A percentile compares a stretch with the other conserved stretches of the same genome.
These are phyloP conservation scores for Petrosia ficiformis DNA, from an alignment of 37 sponge, comb jelly and placozoan species.

Conservation along the genomic window DNA sequence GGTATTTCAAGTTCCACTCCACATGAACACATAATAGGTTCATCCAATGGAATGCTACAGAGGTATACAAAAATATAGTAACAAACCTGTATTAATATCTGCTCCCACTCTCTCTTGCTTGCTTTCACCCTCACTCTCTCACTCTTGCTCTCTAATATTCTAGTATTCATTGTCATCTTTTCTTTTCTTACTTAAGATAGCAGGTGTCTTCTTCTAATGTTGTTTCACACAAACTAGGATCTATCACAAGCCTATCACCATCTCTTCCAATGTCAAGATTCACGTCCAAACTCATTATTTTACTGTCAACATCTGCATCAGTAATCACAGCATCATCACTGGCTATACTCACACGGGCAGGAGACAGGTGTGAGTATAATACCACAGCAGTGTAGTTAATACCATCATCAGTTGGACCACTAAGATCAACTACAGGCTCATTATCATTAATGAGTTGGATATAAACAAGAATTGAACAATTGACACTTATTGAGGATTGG, in stretches of 20 bases:
- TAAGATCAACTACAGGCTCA: slow-evolving; percentile 64
- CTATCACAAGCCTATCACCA: slow-evolving; percentile 16
- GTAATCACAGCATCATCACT: slow-evolving; percentile 22
- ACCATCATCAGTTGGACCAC: slow-evolving; percentile 31
- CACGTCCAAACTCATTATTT: slow-evolving; percentile 13
- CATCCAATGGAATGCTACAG: neutral
- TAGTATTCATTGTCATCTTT: neutral
- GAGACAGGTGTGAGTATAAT: too few relatives aligned
- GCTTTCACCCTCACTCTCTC: too few relatives aligned
- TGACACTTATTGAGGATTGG: neutral
- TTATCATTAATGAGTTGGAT: slow-evolving; percentile 25
- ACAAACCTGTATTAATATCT: too few relatives aligned
- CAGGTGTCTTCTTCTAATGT: neutral
- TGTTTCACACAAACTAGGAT: slow-evolving; percentile 3
- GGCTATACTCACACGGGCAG: slow-evolving; percentile 19
- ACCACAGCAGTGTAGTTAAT: slow-evolving; percentile 26
- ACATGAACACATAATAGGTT: neutral
- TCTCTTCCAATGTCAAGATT: neutral
- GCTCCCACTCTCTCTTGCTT: too few relatives aligned
- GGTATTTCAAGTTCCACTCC: neutral
- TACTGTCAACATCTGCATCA: slow-evolving; percentile 22
- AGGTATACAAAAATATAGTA: too few relatives aligned
- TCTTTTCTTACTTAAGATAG: neutral
- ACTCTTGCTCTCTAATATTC: too few relatives aligned
- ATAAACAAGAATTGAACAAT: neutral